Evolutionary conservation across 2,888 invertebrate species (phyloP).

Genomic region (Phortica okadai): DNA sequence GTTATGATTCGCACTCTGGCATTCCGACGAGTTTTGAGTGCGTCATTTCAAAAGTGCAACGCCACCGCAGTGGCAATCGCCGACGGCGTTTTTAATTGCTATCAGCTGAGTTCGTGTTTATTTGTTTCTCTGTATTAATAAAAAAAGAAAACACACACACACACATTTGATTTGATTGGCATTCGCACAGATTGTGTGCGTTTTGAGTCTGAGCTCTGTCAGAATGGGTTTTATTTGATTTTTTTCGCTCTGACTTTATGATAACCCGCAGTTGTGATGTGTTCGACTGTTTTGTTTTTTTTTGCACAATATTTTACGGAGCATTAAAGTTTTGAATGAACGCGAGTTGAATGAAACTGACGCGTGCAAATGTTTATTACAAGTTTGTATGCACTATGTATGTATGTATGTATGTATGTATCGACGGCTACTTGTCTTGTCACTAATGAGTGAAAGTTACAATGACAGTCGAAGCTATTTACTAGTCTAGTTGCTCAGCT

Average conservation of each 20-base stretch:
- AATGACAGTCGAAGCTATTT: background rate
- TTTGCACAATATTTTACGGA: background rate
- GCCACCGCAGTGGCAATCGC: too few species aligned
- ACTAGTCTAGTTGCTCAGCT: background rate
- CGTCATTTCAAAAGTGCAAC: background rate
- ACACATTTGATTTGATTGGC: conserved; percentile 21
- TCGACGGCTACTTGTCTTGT: background rate
- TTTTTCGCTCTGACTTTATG: background rate
- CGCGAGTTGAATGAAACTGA: conserved; percentile 2
- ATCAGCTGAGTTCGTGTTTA: background rate
- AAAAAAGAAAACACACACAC: background rate
- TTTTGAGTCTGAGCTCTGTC: too few species aligned
- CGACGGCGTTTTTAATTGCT: background rate
- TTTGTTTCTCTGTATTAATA: background rate
- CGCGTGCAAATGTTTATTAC: background rate
- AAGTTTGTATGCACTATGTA: too few species aligned
- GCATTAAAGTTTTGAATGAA: background rate
- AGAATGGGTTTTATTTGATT: background rate
- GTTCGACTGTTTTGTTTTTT: too few species aligned
- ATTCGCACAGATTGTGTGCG: background rate
- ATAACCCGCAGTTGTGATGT: conserved; percentile 9
- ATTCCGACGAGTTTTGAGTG: too few species aligned
- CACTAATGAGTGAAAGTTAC: conserved; percentile 21
- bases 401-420: background rate
- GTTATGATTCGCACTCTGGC: too few species aligned